Percentiles rank a stretch among this genome's conserved stretches.
phyloP scores from a whole-genome alignment of 2,797 vertebrate species.

The Lophius americanus region DNA sequence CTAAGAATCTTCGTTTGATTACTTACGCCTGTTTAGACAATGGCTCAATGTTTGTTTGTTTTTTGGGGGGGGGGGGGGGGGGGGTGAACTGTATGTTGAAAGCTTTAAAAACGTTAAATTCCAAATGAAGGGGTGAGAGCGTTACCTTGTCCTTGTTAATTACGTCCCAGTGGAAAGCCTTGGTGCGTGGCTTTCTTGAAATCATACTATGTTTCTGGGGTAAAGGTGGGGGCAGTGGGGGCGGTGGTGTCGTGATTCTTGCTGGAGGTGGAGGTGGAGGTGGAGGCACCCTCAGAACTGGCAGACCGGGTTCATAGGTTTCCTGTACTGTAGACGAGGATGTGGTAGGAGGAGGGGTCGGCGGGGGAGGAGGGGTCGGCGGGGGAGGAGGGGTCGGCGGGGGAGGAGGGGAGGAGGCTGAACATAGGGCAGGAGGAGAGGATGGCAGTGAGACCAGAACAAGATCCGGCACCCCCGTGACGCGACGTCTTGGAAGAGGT shows the following conservation, averaged over 20 bases:
- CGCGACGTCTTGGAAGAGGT: constrained; percentile 38
- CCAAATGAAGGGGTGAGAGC: not conserved
- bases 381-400: not conserved
- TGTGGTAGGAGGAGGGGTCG: not conserved
- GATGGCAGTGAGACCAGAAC: not conserved
- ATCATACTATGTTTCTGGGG: constrained; percentile 2
- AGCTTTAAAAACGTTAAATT: not conserved
- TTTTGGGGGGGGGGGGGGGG: no score
- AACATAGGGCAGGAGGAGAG: not conserved
- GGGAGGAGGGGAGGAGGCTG: not conserved
- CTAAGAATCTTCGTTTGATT: no score
- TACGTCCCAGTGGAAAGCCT: constrained; percentile 84
- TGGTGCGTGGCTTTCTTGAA: constrained; percentile 59
- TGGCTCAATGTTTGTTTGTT: no score
- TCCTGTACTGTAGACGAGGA: not conserved
- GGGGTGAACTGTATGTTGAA: not conserved
- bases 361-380: not conserved
- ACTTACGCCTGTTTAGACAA: no score
- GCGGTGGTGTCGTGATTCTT: not conserved
- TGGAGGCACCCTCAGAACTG: not conserved
- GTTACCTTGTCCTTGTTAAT: constrained; percentile 79
- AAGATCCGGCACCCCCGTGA: not conserved
- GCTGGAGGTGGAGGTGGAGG: not conserved
- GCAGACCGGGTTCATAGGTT: not conserved
- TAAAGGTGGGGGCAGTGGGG: constrained; percentile 62